Evolutionary conservation across 1,140 invertebrate species (phyloP), one percentile per base, ranked within the genome.

Genomic region (Carposina sasakii): DNA sequence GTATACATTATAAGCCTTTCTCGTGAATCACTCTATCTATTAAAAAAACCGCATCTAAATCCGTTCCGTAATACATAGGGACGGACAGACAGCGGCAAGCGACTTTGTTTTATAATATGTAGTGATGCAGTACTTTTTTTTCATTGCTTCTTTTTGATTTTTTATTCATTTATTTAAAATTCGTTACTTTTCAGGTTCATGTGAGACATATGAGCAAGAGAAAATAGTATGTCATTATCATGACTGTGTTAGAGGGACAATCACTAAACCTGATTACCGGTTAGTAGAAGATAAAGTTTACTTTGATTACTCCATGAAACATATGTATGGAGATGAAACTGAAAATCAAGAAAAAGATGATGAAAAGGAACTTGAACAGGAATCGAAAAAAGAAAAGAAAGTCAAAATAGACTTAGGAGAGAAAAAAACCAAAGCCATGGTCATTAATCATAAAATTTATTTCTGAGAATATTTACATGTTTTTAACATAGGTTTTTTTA

Each of bases 141-240:
- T n/a, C n/a, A n/a, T n/a, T n/a, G n/a, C n/a, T n/a, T n/a, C n/a
- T n/a, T n/a, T n/a, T n/a, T n/a, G n/a, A n/a, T n/a, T n/a, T n/a
- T n/a, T n/a, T n/a, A n/a, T n/a, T n/a, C n/a, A 15, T 15, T 15
- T 34, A 6, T 10, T 34, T 15, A 9, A 10, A 4, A 36, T 36
- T 20, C 24, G 33, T 24, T 2, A 21, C 15, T 46, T 69, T 64
- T 6, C 88, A 47, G 88, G 89, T 41, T 91, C 91, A 8, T 87
- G 92, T 23, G 91, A 93, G 65, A 92, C 91, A 0, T 75, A 85
- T 21, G 86, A 87, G 48, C 91, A 92, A 70, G 91, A 91, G 71
- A 85, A 87, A 56, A 82, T 86, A 6, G 88, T 92, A 2, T 75
- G 86, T 28, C 70, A 85, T 40, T 92, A 89, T 71, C 82, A 89